These are phyloP conservation scores for Ceriagrion tenellum DNA, from an alignment of 2,888 invertebrate species.

Conservation along the genomic window DNA sequence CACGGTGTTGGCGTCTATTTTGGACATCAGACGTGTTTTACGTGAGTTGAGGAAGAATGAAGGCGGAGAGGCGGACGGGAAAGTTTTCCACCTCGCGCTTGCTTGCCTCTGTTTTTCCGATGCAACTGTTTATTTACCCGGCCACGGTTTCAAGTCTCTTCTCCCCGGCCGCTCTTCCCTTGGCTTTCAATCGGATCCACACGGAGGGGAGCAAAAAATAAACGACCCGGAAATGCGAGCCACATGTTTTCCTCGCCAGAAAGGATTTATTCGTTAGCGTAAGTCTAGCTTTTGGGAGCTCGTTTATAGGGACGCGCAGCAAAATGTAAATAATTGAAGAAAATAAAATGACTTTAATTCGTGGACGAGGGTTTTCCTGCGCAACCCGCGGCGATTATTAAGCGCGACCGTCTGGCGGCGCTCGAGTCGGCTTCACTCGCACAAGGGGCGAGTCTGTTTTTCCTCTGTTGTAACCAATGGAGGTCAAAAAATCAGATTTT, in stretches of 20 bases:
- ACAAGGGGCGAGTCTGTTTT: not conserved
- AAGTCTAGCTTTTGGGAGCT: not conserved
- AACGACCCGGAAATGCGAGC: constrained; percentile 7
- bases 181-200: not conserved
- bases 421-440: not conserved
- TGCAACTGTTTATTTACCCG: not conserved
- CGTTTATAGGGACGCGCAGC: not conserved
- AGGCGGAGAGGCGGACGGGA: not conserved
- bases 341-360: too few species aligned
- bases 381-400: not conserved
- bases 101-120: not conserved
- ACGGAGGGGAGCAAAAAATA: not conserved
- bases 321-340: not conserved
- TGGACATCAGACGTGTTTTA: not conserved
- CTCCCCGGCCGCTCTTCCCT: not conserved
- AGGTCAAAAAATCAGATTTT: too few species aligned
- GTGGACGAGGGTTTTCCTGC: not conserved
- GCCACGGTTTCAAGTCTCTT: constrained; percentile 1
- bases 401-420: not conserved
- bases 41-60: not conserved
- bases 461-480: too few species aligned
- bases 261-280: not conserved
- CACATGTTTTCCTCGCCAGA: constrained; percentile 25
- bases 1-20: not conserved
- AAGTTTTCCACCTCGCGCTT: not conserved